phyloP scores from a whole-genome alignment of 2,888 invertebrate genomes.

The Hirtodrosophila histrioides region DNA sequence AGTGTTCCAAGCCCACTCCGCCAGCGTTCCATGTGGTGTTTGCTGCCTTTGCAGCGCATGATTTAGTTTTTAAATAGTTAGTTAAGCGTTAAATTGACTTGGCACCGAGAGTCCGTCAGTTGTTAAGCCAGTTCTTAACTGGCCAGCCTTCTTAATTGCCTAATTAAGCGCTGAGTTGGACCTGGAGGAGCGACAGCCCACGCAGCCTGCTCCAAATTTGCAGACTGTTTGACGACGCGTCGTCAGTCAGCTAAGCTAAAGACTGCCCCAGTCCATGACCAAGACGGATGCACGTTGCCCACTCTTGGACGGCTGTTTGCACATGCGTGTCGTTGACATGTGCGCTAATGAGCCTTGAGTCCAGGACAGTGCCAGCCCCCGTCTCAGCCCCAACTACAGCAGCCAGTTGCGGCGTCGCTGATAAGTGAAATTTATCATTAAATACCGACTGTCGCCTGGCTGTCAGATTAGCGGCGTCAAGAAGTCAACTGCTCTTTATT shows the following conservation, averaged over 20 bases:
- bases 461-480: constrained; percentile 61
- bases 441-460: constrained; percentile 43
- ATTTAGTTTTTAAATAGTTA: constrained; percentile 62
- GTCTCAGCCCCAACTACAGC: neutral
- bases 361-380: neutral
- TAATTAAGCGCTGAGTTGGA: constrained; percentile 65
- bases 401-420: constrained; percentile 22
- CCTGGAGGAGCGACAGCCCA: constrained; percentile 53
- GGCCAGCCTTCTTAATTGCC: constrained; percentile 63
- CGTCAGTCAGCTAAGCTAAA: constrained; percentile 12
- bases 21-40: constrained; percentile 2
- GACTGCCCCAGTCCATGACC: constrained; percentile 14
- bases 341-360: constrained; percentile 61
- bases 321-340: constrained; percentile 55
- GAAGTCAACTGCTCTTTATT: constrained; percentile 61
- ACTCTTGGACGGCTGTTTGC: constrained; percentile 25
- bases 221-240: constrained; percentile 26
- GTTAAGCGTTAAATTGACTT: constrained; percentile 77
- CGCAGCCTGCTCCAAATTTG: constrained; percentile 56
- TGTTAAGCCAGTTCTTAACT: constrained; percentile 51
- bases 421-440: constrained; percentile 62
- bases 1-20: constrained; percentile 20
- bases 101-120: constrained; percentile 42
- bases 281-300: constrained; percentile 23
- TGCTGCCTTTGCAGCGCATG: constrained; percentile 40